A percentile compares a stretch with the other conserved stretches of the same genome.
phyloP scores from a whole-genome alignment of 2,113 vertebrate species.

The Toxotes chatareus region DNA sequence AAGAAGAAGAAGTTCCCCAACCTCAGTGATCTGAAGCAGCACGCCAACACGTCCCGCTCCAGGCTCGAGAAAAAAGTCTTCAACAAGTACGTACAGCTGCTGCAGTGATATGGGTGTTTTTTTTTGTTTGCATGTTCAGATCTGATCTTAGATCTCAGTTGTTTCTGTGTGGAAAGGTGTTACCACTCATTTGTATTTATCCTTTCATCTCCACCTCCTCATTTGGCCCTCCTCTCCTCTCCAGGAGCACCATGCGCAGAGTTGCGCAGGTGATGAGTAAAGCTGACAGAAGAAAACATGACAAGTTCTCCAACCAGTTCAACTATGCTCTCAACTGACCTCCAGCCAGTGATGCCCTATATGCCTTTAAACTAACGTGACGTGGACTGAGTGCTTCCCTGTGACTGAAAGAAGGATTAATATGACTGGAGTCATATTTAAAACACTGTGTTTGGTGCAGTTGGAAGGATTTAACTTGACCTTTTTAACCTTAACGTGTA shows the following conservation, averaged over 20 bases:
- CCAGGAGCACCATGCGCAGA: conserved; percentile 89
- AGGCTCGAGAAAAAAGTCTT: conserved; percentile 93
- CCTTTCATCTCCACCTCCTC: background rate
- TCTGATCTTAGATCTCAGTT: background rate
- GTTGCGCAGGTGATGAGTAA: conserved; percentile 88
- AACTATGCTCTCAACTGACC: conserved; percentile 93
- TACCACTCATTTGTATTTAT: background rate
- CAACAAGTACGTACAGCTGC: conserved; percentile 87
- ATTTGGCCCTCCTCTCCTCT: background rate
- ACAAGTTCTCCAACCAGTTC: conserved; percentile 98
- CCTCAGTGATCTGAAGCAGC: conserved; percentile 92
- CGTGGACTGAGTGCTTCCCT: background rate
- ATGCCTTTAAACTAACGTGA: background rate
- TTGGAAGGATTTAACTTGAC: background rate
- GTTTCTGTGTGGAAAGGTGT: background rate
- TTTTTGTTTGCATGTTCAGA: background rate
- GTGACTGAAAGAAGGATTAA: background rate
- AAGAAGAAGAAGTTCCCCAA: conserved; percentile 91
- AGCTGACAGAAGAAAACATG: conserved; percentile 91
- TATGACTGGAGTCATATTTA: background rate
- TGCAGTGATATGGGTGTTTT: background rate
- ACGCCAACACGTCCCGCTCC: conserved; percentile 86
- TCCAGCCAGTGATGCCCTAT: background rate
- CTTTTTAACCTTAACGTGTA: background rate
- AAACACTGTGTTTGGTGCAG: background rate